Percentiles rank a stretch among this genome's conserved stretches.
Conservation (phyloP, 2,797 vertebrate genomes). For the Peromyscus eremicus region DNA sequence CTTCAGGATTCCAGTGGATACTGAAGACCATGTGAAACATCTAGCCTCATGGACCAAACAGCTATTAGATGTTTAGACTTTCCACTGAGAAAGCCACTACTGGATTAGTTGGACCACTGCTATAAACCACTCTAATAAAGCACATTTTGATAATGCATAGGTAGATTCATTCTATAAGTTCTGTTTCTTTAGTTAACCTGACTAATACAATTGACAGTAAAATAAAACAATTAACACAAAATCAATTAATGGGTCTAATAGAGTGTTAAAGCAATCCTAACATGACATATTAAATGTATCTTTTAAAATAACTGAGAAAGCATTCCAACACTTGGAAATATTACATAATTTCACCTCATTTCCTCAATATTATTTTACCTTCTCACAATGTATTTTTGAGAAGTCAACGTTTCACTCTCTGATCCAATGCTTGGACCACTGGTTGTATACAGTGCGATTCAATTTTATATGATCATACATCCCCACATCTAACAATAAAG, state of each 20-base stretch:
- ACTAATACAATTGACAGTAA: background rate
- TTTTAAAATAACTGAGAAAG: background rate
- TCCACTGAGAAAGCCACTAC: background rate
- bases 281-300: background rate
- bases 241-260: background rate
- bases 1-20: background rate
- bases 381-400: background rate
- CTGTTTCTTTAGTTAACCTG: background rate
- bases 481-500: background rate
- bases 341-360: background rate
- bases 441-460: background rate
- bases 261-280: background rate
- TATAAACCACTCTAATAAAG: background rate
- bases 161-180: background rate
- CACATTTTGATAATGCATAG: background rate
- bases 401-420: background rate
- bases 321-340: background rate
- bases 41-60: too few relatives aligned
- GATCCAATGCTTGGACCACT: background rate
- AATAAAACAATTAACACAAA: background rate
- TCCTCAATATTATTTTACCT: background rate
- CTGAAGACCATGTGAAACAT: background rate
- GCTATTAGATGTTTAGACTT: background rate
- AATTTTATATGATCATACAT: background rate
- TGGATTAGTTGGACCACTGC: background rate